These are phyloP conservation scores for Melinaea marsaeus DNA, from an alignment of 2,888 invertebrate species.

Conservation along the genomic window DNA sequence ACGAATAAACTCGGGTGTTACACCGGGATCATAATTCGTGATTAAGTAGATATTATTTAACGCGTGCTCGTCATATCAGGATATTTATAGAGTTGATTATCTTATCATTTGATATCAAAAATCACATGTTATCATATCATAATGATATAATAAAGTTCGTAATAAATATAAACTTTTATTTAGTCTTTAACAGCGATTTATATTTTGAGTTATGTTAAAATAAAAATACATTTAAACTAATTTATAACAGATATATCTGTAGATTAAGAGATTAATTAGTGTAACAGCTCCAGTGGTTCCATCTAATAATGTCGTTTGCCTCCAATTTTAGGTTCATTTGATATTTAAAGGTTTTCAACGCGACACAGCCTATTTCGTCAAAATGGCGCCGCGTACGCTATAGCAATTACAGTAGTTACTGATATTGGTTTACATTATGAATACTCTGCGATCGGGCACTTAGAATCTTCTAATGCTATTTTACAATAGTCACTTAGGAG, in stretches of 20 bases:
- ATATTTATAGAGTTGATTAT: constrained; percentile 11
- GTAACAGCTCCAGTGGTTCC: constrained; percentile 36
- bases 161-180: too few relatives aligned
- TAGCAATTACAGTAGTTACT: constrained; percentile 40
- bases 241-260: too few relatives aligned
- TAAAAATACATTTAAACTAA: too few relatives aligned
- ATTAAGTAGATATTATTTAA: constrained; percentile 29
- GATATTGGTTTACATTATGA: constrained; percentile 38
- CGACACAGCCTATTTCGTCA: constrained; percentile 54
- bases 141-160: too few relatives aligned
- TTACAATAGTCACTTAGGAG: constrained; percentile 1
- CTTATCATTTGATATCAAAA: not conserved
- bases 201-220: too few relatives aligned
- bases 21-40: constrained; percentile 24
- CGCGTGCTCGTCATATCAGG: constrained; percentile 17
- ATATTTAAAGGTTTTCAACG: constrained; percentile 75
- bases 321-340: constrained; percentile 77
- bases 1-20: too few relatives aligned
- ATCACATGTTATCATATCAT: too few relatives aligned
- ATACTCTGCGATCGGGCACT: constrained; percentile 5
- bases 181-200: too few relatives aligned
- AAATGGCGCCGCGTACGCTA: constrained; percentile 37
- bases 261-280: too few relatives aligned
- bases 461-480: not conserved
- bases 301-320: constrained; percentile 73